These are phyloP conservation scores for Drosophila ohnishii DNA, from an alignment of 1,140 invertebrate genomes.

Conservation along the genomic window DNA sequence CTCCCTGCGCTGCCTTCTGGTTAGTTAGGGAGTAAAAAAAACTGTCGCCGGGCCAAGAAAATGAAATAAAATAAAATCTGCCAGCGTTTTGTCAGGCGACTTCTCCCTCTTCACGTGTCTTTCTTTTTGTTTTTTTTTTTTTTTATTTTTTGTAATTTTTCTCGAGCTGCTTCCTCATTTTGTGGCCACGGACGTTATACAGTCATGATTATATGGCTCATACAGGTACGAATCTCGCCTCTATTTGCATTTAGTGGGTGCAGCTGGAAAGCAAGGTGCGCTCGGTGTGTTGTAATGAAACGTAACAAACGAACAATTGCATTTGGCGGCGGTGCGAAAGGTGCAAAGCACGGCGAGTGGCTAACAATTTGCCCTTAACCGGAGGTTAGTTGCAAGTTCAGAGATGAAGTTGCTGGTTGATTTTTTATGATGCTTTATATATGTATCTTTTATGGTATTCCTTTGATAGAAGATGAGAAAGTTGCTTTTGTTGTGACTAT, in stretches of 20 bases:
- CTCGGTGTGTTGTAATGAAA: slow-evolving; percentile 43
- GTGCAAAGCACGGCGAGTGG: slow-evolving; percentile 26
- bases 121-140: background rate
- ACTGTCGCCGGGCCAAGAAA: slow-evolving; percentile 55
- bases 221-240: slow-evolving; percentile 23
- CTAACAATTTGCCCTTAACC: slow-evolving; percentile 30
- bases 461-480: too few relatives aligned
- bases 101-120: slow-evolving; percentile 52
- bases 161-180: slow-evolving; percentile 49
- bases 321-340: slow-evolving; percentile 28
- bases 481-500: background rate
- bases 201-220: slow-evolving; percentile 57
- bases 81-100: slow-evolving; percentile 70
- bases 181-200: slow-evolving; percentile 36
- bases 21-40: slow-evolving; percentile 56
- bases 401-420: slow-evolving; percentile 1
- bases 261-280: slow-evolving; percentile 53
- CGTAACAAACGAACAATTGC: slow-evolving; percentile 51
- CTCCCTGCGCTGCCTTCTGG: slow-evolving; percentile 16
- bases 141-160: background rate
- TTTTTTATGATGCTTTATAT: background rate
- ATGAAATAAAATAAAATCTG: slow-evolving; percentile 69
- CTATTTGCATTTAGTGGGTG: slow-evolving; percentile 62
- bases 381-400: slow-evolving; percentile 30
- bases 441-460: background rate